phyloP scores from a whole-genome alignment of 2,888 invertebrate species.

The Fragum whitleyi region DNA sequence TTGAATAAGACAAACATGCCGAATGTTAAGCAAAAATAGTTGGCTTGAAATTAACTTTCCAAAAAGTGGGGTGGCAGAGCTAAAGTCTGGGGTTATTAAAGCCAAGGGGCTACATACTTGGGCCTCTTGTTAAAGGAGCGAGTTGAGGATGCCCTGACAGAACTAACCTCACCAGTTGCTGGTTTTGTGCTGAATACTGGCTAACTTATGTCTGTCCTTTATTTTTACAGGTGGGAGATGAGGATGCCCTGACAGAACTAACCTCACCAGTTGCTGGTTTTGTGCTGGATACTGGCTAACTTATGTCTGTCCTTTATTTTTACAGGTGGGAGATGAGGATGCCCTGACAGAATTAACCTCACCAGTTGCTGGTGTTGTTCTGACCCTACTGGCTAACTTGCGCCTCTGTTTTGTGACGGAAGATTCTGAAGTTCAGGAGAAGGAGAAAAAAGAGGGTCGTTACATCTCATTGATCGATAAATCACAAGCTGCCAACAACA shows the following conservation, averaged over 20 bases:
- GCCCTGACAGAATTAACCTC: conserved; percentile 92
- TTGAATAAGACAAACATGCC: too few species aligned
- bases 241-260: conserved; percentile 91
- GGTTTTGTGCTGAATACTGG: too few species aligned
- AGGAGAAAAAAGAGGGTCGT: conserved; percentile 55
- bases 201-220: too few species aligned
- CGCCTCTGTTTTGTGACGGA: conserved; percentile 85
- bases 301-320: conserved; percentile 87
- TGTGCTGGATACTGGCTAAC: conserved; percentile 91
- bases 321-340: conserved; percentile 86
- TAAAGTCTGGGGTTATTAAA: too few species aligned
- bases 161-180: too few species aligned
- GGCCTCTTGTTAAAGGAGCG: too few species aligned
- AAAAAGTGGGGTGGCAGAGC: too few species aligned
- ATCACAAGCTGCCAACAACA: conserved; percentile 43
- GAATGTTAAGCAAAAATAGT: too few species aligned
- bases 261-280: conserved; percentile 93
- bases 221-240: too few species aligned
- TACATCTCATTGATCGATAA: conserved; percentile 88
- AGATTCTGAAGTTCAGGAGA: conserved; percentile 38
- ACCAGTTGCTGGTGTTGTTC: conserved; percentile 91
- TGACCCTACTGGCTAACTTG: conserved; percentile 92
- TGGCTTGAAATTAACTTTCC: too few species aligned
- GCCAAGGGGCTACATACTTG: too few species aligned
- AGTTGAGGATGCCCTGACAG: too few species aligned